phyloP scores from a whole-genome alignment of 2,888 invertebrate genomes.

The Osmoderma eremita region DNA sequence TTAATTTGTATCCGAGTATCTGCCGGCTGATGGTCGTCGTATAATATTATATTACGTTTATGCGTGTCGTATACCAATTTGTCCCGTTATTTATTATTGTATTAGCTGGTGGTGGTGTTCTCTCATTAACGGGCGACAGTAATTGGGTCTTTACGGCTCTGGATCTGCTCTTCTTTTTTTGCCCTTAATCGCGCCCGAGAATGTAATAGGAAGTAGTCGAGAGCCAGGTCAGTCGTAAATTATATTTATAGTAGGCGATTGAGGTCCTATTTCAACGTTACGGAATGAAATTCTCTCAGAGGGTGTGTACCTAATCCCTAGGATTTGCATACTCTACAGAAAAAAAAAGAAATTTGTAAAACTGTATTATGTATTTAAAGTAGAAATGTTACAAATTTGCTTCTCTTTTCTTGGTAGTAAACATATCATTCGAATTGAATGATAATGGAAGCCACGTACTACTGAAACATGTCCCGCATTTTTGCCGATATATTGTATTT shows the following conservation, averaged over 20 bases:
- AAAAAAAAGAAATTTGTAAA: no score
- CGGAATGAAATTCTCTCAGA: neutral
- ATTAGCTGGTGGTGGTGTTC: constrained; percentile 22
- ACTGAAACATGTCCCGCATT: no score
- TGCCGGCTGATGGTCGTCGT: constrained; percentile 42
- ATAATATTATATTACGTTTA: constrained; percentile 38
- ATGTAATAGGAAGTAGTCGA: constrained; percentile 3
- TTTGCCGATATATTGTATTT: no score
- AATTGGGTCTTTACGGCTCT: constrained; percentile 29
- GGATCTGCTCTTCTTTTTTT: neutral
- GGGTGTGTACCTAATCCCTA: no score
- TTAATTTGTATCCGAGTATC: constrained; percentile 60
- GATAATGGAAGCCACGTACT: no score
- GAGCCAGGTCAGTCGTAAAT: constrained; percentile 19
- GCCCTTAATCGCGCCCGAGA: constrained; percentile 1
- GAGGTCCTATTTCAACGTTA: constrained; percentile 7
- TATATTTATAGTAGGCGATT: constrained; percentile 13
- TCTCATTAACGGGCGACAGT: constrained; percentile 30
- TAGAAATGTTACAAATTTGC: no score
- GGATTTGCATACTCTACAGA: no score
- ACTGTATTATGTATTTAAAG: no score
- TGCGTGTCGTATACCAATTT: constrained; percentile 37
- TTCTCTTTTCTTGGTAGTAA: no score
- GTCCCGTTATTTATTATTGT: constrained; percentile 32
- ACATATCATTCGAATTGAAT: no score